phyloP scores from a whole-genome alignment of 2,888 invertebrate genomes.

The Caenorhabditis panamensis region DNA sequence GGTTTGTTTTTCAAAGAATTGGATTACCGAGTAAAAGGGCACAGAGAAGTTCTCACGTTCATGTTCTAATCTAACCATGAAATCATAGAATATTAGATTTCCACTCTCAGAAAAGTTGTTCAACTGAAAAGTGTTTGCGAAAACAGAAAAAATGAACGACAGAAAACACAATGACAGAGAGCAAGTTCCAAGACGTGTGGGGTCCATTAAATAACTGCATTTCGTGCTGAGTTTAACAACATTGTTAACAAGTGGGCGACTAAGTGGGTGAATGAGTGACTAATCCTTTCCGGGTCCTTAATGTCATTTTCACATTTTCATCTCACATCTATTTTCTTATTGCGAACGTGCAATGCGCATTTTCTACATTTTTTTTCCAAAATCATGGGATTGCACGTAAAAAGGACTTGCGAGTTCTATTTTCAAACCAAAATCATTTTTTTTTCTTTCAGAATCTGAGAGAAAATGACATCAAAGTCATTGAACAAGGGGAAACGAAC shows the following conservation, averaged over 20 bases:
- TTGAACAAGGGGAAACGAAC: constrained; percentile 45
- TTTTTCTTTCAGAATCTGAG: constrained; percentile 51
- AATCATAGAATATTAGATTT: constrained; percentile 17
- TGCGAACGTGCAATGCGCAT: constrained; percentile 8
- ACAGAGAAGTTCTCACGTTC: constrained; percentile 11
- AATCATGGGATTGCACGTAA: constrained; percentile 17
- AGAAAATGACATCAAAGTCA: constrained; percentile 55
- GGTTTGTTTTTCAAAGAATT: not conserved
- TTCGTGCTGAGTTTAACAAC: not conserved
- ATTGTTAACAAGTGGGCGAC: not conserved
- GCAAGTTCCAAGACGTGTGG: not conserved
- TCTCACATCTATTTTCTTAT: not conserved
- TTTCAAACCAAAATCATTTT: no score
- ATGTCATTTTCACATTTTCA: not conserved
- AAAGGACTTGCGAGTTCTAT: not conserved
- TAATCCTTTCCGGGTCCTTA: not conserved
- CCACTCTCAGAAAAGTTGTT: not conserved
- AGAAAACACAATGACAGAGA: not conserved
- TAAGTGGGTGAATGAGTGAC: not conserved
- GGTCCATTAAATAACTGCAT: not conserved
- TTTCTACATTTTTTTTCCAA: not conserved
- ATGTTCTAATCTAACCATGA: constrained; percentile 2
- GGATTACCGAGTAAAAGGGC: constrained; percentile 1
- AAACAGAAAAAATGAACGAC: not conserved
- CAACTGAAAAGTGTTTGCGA: no score